Evolutionary conservation across 2,888 invertebrate species (phyloP), one percentile per base, ranked within the genome.

Genomic region (Mesoligia furuncula): DNA sequence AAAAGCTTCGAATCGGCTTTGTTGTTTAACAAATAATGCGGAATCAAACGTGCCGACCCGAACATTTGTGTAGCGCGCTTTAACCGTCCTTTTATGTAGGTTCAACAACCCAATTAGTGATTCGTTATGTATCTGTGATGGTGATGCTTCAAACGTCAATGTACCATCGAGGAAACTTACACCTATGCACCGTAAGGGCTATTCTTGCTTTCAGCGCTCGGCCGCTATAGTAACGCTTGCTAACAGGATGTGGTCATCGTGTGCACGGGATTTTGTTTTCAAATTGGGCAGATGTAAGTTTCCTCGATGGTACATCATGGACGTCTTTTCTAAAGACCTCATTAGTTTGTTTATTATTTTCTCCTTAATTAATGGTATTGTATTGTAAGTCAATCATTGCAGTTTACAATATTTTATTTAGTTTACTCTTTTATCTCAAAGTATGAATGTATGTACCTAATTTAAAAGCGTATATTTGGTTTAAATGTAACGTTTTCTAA

Each of bases 91-190:
- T 80, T 78, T 88, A 74, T 67, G 65, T 68, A 24, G 59, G 70
- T 71, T 79, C 62, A 83, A 78, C 64, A 73, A 76, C 65, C 77
- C 65, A 82, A 85, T 87, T 80, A 82, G 68, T 62, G 68, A 73
- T 75, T 57, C 39, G 24, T 75, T 77, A 67, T 77, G 83, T 8
- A 27, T 59, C 57, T 27, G 57, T 83, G 68, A 80, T 61, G 61
- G 51, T 64, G 67, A 31, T 45, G n/a, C 42, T 59, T 71, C 64
- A 67, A 54, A 77, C 62, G 57, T 73, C 73, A 72, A 69, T 69
- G 39, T 39, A 24, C 17, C 42, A 42, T 42, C 9, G 42, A 42
- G 9, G 9, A 42, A 39, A 42, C 42, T 9, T 42, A 42, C 42
- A 42, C 1, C 42, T 42, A 42, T 42, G 11, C 42, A 11, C 42